Evolutionary conservation across 2,113 vertebrate species (phyloP), one percentile per base, ranked within the genome.

Genomic region (Catharus fuscescens): DNA sequence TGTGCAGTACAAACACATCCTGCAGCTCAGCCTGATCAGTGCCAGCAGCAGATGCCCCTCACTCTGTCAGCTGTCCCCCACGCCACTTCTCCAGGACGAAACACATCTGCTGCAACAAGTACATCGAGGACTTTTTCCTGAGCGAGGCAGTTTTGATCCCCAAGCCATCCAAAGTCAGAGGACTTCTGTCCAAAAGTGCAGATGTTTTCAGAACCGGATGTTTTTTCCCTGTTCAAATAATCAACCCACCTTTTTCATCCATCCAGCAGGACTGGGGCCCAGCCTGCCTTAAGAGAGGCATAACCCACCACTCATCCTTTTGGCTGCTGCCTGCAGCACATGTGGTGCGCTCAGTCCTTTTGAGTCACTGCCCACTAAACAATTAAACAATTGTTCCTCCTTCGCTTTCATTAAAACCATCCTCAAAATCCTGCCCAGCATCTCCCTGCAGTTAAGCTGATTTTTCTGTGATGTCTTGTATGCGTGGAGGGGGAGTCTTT

Each of bases 381-480:
- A 45, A 77, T 34, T 93, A 48, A 66, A 74, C 28, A 47, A 77
- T 36, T 93, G 56, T 65, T 95, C 86, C 86, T 91, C 54, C 40
- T 83, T 34, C 50, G 73, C 86, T 72, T 72, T 92, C 83, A 73
- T 85, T 94, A 83, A 86, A 91, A 23, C 81, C 72, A 88, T 54
- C 36, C 72, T 92, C 78, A 78, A 93, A 94, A 74, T 56, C 45
- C 36, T 81, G 74, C 91, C 83, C 69, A 25, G 42, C 52, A 50
- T 64, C 59, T 80, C 45, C 50, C 53, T 32, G 6, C 54, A 87
- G 92, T 72, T 84, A 42, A 48, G n/a, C 2, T 32, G 50, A 45
- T 71, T 93, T 91, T 90, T 86, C 42, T 95, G 65, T 71, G 66
- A 60, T 73, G 72, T 85, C 44, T 20, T 20, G 5, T 13, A 20